Base-by-base conservation (phyloP, 2,113 vertebrate species). In the Fregetta grallaria region DNA sequence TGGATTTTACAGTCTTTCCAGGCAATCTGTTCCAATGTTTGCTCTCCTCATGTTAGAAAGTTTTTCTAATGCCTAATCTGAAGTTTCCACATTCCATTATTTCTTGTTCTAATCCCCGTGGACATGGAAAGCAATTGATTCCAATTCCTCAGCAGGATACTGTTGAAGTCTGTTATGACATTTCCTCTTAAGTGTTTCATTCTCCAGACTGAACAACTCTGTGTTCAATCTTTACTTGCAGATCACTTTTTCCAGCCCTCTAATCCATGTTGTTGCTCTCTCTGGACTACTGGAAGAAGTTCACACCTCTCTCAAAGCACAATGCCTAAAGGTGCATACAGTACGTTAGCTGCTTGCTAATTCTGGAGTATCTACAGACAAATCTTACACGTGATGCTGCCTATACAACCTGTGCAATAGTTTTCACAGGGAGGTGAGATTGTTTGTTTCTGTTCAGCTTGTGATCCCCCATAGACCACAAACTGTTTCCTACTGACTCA, bases 1-100 rank as follows among this genome's bases (percentile, higher is more conserved):
- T 66, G 70, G 92, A 95, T 96, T 96, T 97, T 96, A 61, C 74
- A 85, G 86, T 79, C 76, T 94, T 96, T 85, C 44, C 62, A 45
- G 77, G 36, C 85, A 88, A 79, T 93, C 87, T 88, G 34, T 88
- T 94, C 49, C 0, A 0, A 72, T 49, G 49, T 91, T 96, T 91
- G 27, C 89, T 95, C 27, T 92, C 47, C 53, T 90, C 16, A 32
- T 30, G 53, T 95, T 76, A 75, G 84, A 82, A 91, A 88, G 81
- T 89, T 96, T 95, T 94, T 92, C 77, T 90, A 91, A 79, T 45
- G 62, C 30, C 42, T 90, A 92, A 79, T 81, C 66, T 85, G 72
- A 96, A 93, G 77, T 96, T 94, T 95, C 68, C 77, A 88, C 78
- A 53, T 93, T 90, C 74, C 49, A 45, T 90, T 96, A 90, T 90